Conservation (phyloP, 2,888 invertebrate genomes). For the Nebria salina region DNA sequence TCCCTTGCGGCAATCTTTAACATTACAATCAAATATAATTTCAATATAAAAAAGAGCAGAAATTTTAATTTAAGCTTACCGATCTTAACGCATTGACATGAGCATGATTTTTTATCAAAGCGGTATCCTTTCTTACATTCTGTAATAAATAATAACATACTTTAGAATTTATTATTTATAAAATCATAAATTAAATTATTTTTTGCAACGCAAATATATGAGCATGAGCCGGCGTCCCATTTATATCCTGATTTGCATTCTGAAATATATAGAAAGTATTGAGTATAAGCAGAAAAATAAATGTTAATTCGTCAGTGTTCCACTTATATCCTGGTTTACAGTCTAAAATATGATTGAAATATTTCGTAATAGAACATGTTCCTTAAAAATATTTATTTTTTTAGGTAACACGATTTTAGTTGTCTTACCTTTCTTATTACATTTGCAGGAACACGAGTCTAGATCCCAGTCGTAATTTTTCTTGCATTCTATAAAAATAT, state of each 20-base stretch:
- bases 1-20: neutral
- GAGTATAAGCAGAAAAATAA: neutral
- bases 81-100: neutral
- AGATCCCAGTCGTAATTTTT: neutral
- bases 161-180: neutral
- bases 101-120: neutral
- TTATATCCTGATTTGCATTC: neutral
- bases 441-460: neutral
- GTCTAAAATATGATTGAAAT: too few species aligned
- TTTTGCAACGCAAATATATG: constrained; percentile 5
- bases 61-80: too few species aligned
- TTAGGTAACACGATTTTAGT: too few species aligned
- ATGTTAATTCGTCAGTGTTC: neutral
- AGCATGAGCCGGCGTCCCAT: neutral
- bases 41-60: neutral
- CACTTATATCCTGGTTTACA: neutral
- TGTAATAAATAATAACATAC: neutral
- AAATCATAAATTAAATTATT: neutral
- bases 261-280: neutral
- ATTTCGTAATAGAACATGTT: too few species aligned
- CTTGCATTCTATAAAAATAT: neutral
- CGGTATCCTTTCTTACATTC: neutral
- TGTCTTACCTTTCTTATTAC: neutral
- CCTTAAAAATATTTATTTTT: too few species aligned
- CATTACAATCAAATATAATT: neutral